These are phyloP conservation scores for Carassius gibelio DNA, from an alignment of 2,113 vertebrate species.

Conservation along the genomic window DNA sequence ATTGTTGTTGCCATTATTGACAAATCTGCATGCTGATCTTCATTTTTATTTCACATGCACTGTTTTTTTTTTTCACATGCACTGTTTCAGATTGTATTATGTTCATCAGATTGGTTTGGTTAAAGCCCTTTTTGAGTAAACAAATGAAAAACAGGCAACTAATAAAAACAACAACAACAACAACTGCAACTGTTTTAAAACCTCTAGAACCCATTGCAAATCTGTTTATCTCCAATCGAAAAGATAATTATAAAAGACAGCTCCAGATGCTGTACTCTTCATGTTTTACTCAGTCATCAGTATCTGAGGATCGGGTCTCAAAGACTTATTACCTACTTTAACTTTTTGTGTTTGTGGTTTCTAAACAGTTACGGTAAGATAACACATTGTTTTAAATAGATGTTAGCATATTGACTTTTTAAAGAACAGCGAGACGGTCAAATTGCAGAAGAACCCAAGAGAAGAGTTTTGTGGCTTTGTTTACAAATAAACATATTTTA, in stretches of 20 bases:
- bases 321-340: background rate
- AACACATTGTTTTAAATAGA: background rate
- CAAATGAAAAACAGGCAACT: background rate
- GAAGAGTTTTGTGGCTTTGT: background rate
- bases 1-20: background rate
- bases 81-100: too few species aligned
- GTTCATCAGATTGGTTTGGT: too few species aligned
- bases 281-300: background rate
- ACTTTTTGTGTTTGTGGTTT: conserved; percentile 4
- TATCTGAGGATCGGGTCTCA: background rate
- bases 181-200: too few species aligned
- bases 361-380: background rate
- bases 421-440: background rate
- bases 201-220: too few species aligned
- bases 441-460: background rate
- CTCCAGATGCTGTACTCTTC: background rate
- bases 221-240: background rate
- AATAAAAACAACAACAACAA: too few species aligned
- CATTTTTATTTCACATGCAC: too few species aligned
- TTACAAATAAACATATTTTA: background rate
- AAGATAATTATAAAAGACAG: background rate
- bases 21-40: too few species aligned
- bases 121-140: background rate
- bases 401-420: background rate
- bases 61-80: too few species aligned